Evolutionary conservation across 2,797 vertebrate species (phyloP).

Genomic region (Macropus fuliginosus): DNA sequence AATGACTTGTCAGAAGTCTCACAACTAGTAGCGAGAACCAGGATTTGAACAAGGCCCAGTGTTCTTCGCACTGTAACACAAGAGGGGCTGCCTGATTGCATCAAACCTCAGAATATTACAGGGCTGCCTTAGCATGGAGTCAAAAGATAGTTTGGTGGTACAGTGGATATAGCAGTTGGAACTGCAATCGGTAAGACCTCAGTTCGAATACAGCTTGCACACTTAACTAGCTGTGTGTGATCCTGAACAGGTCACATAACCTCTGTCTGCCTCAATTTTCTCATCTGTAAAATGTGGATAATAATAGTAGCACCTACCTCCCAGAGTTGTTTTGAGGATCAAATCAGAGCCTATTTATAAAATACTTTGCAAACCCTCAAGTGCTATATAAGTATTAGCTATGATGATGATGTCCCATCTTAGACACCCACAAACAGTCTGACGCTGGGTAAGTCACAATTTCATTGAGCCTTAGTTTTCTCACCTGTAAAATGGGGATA

Average conservation of each 20-base stretch:
- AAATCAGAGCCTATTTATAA: neutral
- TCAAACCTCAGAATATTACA: neutral
- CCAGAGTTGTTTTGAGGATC: neutral
- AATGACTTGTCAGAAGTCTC: neutral
- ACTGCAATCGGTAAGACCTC: neutral
- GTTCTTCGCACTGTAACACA: neutral
- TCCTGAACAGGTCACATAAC: neutral
- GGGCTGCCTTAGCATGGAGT: neutral
- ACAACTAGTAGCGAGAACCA: neutral
- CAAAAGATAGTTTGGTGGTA: neutral
- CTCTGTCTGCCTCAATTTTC: neutral
- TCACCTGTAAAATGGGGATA: neutral
- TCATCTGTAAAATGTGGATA: neutral
- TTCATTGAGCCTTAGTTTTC: neutral
- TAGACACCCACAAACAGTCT: neutral
- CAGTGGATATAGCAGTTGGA: neutral
- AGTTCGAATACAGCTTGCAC: neutral
- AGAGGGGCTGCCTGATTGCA: neutral
- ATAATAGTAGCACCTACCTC: neutral
- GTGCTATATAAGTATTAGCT: neutral
- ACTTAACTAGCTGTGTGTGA: neutral
- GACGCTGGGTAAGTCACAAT: neutral
- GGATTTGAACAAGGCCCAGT: neutral
- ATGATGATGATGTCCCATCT: neutral
- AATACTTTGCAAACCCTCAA: neutral